A percentile compares a stretch with the other conserved stretches of the same genome.
Conservation (phyloP, 2,888 invertebrate genomes). For the Diarsia rubi region DNA sequence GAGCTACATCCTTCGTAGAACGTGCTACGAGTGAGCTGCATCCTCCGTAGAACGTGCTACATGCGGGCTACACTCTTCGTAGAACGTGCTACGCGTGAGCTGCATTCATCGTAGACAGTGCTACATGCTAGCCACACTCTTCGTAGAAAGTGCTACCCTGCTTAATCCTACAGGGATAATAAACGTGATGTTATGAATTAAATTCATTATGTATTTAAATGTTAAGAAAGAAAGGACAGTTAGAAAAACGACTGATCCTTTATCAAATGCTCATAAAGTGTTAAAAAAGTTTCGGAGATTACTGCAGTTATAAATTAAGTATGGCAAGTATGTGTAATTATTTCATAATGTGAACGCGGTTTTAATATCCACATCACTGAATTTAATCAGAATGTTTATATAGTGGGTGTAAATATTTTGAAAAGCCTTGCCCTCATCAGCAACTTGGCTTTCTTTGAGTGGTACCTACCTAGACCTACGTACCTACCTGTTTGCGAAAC, state of each 20-base stretch:
- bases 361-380: not conserved
- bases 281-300: conserved; percentile 90
- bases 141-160: too few species aligned
- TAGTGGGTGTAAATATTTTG: conserved; percentile 44
- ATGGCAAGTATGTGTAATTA: not conserved
- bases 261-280: not conserved
- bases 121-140: not conserved
- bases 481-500: not conserved
- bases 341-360: not conserved
- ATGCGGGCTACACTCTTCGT: not conserved
- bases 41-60: not conserved
- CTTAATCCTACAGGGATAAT: too few species aligned
- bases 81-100: not conserved
- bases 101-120: not conserved
- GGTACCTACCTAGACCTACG: too few species aligned
- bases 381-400: conserved; percentile 45
- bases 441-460: not conserved
- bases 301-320: conserved; percentile 94
- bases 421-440: not conserved
- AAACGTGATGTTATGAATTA: too few species aligned
- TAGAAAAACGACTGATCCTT: not conserved
- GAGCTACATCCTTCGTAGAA: not conserved
- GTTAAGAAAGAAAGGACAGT: not conserved
- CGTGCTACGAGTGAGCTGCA: not conserved
- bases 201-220: not conserved